phyloP scores from a whole-genome alignment of 2,888 invertebrate species.

The Agonopterix heracliana region DNA sequence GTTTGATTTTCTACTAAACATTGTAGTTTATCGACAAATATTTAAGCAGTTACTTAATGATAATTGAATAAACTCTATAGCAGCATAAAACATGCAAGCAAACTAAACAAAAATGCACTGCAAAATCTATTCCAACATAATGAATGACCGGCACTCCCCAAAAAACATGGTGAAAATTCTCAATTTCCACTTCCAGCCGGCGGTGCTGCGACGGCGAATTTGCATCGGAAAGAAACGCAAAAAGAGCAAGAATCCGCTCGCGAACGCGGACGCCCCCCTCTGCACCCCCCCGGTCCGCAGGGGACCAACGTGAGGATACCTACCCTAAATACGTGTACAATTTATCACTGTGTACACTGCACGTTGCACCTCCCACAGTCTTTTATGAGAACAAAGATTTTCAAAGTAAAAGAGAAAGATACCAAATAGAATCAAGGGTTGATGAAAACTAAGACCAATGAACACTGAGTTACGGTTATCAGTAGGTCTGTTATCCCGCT shows the following conservation, averaged over 20 bases:
- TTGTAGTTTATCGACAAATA: too few relatives aligned
- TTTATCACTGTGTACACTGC: too few relatives aligned
- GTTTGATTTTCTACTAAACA: too few relatives aligned
- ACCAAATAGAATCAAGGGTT: too few relatives aligned
- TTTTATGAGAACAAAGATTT: too few relatives aligned
- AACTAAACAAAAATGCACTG: neutral
- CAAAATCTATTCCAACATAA: conserved; percentile 2
- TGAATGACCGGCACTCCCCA: conserved; percentile 12
- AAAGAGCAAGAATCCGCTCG: conserved; percentile 42
- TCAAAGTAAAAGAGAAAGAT: too few relatives aligned
- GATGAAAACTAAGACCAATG: too few relatives aligned
- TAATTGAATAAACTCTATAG: neutral
- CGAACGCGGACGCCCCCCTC: neutral
- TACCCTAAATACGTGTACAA: neutral
- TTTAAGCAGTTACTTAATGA: too few relatives aligned
- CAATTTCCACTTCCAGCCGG: conserved; percentile 49
- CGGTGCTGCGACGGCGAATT: conserved; percentile 52
- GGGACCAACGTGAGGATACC: neutral
- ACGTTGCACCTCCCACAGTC: too few relatives aligned
- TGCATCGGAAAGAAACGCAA: conserved; percentile 65
- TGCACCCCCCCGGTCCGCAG: conserved; percentile 13
- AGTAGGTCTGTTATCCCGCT: too few relatives aligned
- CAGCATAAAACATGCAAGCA: neutral
- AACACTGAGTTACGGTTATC: too few relatives aligned
- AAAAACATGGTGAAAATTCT: conserved; percentile 52